Conservation (phyloP, 2,797 vertebrate genomes). For the Euthynnus affinis region DNA sequence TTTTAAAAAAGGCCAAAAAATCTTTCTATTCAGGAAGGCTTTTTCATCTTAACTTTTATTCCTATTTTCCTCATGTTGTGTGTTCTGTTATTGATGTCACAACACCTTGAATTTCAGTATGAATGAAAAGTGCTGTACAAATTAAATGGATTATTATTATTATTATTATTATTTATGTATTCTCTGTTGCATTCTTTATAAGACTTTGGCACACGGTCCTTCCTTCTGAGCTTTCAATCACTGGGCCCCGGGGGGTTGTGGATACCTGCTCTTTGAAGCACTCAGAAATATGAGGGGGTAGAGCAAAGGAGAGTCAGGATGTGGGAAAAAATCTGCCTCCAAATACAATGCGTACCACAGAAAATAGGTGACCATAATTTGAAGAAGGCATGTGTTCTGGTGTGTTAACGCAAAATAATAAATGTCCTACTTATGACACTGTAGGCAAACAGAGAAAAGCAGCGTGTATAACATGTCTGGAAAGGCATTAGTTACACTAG, state of each 20-base stretch:
- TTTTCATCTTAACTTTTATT: no score
- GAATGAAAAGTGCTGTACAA: no score
- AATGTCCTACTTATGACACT: conserved; percentile 4
- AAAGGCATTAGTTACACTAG: not conserved
- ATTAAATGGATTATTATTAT: no score
- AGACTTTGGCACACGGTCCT: conserved; percentile 82
- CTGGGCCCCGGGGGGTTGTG: conserved; percentile 78
- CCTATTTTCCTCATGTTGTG: no score
- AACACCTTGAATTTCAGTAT: no score
- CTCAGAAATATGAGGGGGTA: conserved; percentile 56
- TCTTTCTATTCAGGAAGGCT: no score
- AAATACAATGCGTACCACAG: conserved; percentile 66
- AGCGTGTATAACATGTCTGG: not conserved
- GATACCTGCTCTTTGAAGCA: conserved; percentile 87
- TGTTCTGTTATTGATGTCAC: no score
- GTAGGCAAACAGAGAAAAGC: not conserved
- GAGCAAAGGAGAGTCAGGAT: conserved; percentile 69
- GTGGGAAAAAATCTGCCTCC: conserved; percentile 73
- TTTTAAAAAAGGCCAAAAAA: no score
- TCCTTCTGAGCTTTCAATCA: conserved; percentile 86
- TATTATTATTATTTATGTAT: conserved; percentile 58
- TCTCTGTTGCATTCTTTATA: conserved; percentile 86
- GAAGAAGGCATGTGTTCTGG: conserved; percentile 42
- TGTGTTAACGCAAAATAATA: conserved; percentile 48
- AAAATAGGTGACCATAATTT: conserved; percentile 66